A percentile compares a stretch with the other conserved stretches of the same genome.
These are phyloP conservation scores for Pangasius macronema DNA, from an alignment of 2,797 vertebrate species.

Conservation along the genomic window DNA sequence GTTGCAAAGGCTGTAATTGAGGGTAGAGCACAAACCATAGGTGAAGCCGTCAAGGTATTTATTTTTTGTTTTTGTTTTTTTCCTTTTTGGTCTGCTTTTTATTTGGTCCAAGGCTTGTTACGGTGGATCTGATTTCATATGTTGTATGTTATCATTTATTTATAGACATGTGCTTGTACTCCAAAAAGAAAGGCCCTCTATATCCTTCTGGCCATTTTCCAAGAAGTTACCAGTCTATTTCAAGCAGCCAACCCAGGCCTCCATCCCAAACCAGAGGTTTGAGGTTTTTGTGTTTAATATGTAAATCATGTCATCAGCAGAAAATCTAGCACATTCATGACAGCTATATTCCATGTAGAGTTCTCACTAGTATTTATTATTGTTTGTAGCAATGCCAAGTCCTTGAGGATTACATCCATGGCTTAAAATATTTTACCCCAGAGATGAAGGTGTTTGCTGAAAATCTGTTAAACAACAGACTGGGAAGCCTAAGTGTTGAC, in stretches of 20 bases:
- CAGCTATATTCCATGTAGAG: not conserved
- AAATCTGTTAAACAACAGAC: constrained; percentile 74
- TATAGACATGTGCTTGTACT: constrained; percentile 36
- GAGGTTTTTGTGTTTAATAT: not conserved
- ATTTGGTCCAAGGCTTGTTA: not conserved
- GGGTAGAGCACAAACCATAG: constrained; percentile 62
- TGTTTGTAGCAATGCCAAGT: constrained; percentile 20
- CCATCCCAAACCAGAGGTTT: constrained; percentile 78
- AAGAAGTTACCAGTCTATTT: constrained; percentile 82
- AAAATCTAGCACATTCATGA: not conserved
- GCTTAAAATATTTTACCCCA: constrained; percentile 66
- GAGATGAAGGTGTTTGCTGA: constrained; percentile 71
- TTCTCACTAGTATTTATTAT: not conserved
- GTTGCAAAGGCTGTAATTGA: constrained; percentile 75
- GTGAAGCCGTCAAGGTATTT: constrained; percentile 76
- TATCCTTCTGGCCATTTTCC: constrained; percentile 84
- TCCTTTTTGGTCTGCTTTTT: not conserved
- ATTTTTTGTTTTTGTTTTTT: not conserved
- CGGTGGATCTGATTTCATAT: not conserved
- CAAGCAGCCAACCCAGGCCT: constrained; percentile 54
- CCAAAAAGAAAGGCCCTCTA: constrained; percentile 61
- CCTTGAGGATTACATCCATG: constrained; percentile 72
- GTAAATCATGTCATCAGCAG: constrained; percentile 1
- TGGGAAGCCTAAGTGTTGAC: constrained; percentile 63
- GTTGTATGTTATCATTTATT: not conserved